Base-by-base conservation (phyloP, 2,797 vertebrate species). In the Urosaurus nigricauda region DNA sequence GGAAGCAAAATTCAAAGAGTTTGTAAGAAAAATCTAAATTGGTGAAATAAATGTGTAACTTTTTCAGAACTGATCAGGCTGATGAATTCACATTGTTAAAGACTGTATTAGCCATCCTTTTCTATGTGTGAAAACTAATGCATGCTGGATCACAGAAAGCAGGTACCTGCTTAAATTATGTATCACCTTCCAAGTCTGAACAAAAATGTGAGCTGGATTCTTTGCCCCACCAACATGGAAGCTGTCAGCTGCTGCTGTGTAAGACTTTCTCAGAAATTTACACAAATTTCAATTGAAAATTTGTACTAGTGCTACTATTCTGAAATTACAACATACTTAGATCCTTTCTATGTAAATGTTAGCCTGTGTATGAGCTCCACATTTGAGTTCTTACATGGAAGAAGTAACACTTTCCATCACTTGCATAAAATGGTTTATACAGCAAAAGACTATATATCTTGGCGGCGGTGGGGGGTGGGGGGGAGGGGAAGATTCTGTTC, bases 301-400 rank as follows among this genome's bases (percentile, higher is more conserved):
- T 9, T 14, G 26, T 60, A 51, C 51, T n/a, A 71, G 35, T 56
- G 65, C 7, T 71, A 24, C 2, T 5, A 56, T 58, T 71, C 65
- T 87, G 26, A 71, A 53, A 80, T 43, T 70, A 32, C 35, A 87
- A 37, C 80, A 56, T 21, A 80, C 63, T 71, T 87, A 14, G 19
- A 37, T 71, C 35, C 14, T 13, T 73, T 73, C 24, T 58, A 3
- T 2, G 24, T 17, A 60, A 81, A 73, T 56, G 17, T 47, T 7
- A 29, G n/a, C 32, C 16, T 56, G 8, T 56, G 21, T 6, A 60
- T 70, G 78, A 56, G 17, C 13, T 35, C 14, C 1, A 16, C 5
- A 4, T 47, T 53, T 70, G 29, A 53, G 17, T 6, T 81, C 11
- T 6, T 74, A 56, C 2, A 73, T 51, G 29, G 32, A 13, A 0